Evolutionary conservation across 2,888 invertebrate species (phyloP), one percentile per base, ranked within the genome.

Genomic region (Pasiphila rectangulata): DNA sequence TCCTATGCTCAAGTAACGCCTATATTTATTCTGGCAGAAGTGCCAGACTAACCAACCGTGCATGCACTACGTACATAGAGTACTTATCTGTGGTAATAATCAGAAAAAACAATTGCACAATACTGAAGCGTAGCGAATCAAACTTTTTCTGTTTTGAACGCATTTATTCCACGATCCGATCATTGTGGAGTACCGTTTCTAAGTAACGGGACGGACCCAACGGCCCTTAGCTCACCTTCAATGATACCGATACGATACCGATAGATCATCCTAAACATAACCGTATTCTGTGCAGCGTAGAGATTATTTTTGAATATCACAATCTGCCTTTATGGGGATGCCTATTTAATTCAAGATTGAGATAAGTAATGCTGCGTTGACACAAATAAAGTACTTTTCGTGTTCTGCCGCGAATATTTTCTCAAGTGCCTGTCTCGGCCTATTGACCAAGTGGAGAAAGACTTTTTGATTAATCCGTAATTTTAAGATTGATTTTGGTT

Each of bases 131-230:
- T 32, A 32, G 35, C 37, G 15, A 12, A 34, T 43, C 16, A 21
- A 27, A 20, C 27, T 43, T 37, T 50, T 52, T 25, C 13, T 36
- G 43, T 56, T 56, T 52, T 53, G 55, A 53, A 53, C 57, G 61
- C 59, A 67, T 66, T 73, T 70, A 71, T 71, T 76, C 68, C 57
- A 66, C 63, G 38, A 21, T n/a, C n/a, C 67, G 68, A 74, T 71
- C 67, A 71, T 70, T 69, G 73, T 72, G 57, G 55, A 56, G 70
- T 83, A 83, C 85, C 84, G 84, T 81, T 79, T 34, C 56, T 50
- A 64, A 55, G 56, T 83, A 81, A 84, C 84, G 82, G 83, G 69
- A 79, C 67, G 43, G 59, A 59, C 70, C 72, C 67, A 68, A 58
- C 55, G 76, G 75, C 79, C 83, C 80, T 82, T 64, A 69, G 69